Base-by-base conservation (phyloP, 1,140 invertebrate genomes). In the Acromyrmex echinatior region DNA sequence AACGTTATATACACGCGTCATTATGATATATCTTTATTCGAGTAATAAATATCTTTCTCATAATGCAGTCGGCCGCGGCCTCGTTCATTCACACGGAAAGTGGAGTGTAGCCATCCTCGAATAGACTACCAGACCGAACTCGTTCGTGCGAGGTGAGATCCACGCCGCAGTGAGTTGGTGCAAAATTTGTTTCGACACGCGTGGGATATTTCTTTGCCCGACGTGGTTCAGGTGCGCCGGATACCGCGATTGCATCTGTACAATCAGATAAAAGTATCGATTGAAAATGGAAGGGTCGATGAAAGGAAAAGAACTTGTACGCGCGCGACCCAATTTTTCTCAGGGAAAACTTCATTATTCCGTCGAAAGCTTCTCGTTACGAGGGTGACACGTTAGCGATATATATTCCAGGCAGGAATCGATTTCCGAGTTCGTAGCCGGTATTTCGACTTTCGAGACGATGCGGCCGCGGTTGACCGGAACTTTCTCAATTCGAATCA, bases 401-500 rank as follows among this genome's bases (percentile, higher is more conserved):
- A 73, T 82, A 82, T 73, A 82, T 82, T 84, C 70, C 68, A 14
- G 45, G n/a, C 66, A 82, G 65, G 66, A 86, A 86, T 86, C 86
- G 86, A 86, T 86, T 86, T 82, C 51, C 66, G 79, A 73, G 78
- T 86, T 82, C 56, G 21, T 39, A 86, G 45, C 25, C 68, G 86
- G 78, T 71, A 81, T 82, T 70, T 73, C 77, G 65, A 80, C 86
- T 86, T 86, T 86, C 56, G 86, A 86, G 86, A 82, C 78, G 78
- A 18, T n/a, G 60, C 56, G 73, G 39, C 74, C 49, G 78, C 63
- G 86, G 68, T 82, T 86, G 63, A 70, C 68, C 78, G 56, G 78
- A 86, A 86, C 77, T 82, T 86, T 86, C 86, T 82, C 78, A 86
- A 86, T 86, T 86, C 86, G 78, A 86, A 86, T 86, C 86, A 86